Conservation (phyloP, 2,797 vertebrate species). For the Urosaurus nigricauda region DNA sequence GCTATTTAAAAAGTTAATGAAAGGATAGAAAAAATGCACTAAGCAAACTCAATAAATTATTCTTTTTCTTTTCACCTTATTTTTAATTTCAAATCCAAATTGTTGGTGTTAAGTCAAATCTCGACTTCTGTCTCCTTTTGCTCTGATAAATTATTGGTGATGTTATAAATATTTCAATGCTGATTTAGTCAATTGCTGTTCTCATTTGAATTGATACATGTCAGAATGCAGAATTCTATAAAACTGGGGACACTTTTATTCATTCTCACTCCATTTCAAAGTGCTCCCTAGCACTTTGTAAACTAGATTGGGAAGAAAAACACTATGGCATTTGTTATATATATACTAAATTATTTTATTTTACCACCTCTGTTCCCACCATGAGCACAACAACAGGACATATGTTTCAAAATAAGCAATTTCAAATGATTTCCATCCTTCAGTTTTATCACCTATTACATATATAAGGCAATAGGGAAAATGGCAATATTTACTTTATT, state of each 20-base stretch:
- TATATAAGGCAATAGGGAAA: rapidly evolving
- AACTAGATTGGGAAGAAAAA: neutral
- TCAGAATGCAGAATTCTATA: neutral
- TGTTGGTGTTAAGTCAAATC: neutral
- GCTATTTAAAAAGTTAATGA: neutral
- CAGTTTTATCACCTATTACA: neutral
- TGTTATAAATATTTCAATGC: neutral
- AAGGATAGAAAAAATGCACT: neutral
- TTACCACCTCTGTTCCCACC: rapidly evolving
- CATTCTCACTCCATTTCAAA: neutral
- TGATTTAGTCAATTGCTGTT: neutral
- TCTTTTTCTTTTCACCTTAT: neutral
- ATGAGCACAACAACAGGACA: neutral
- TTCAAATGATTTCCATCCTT: neutral
- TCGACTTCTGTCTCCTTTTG: neutral
- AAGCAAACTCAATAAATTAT: neutral
- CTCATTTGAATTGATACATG: neutral
- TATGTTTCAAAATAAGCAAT: neutral
- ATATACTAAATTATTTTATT: slow-evolving; percentile 11
- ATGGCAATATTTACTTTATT: slow-evolving; percentile 87
- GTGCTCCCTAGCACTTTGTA: no score
- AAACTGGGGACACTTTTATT: neutral
- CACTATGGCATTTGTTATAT: neutral
- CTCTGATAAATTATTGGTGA: neutral
- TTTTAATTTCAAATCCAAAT: neutral